Conservation (phyloP, 1,140 invertebrate species). For the Meloidogyne chitwoodi region DNA sequence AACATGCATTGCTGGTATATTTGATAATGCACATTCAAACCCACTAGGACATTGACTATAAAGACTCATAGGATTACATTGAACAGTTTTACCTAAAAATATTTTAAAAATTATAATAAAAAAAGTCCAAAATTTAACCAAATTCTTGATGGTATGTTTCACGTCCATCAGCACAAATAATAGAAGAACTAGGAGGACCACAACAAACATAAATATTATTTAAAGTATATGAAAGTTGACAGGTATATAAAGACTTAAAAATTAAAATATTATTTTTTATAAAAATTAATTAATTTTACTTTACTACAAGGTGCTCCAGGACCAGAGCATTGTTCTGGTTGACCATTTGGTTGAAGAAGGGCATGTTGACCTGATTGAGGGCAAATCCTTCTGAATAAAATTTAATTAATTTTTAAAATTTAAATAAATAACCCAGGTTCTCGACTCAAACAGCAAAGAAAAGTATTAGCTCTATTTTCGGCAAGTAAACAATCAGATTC, state of each 20-base stretch:
- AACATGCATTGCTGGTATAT: slow-evolving; percentile 25
- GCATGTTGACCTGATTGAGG: slow-evolving; percentile 42
- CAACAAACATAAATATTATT: slow-evolving; percentile 36
- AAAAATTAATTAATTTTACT: slow-evolving; percentile 12
- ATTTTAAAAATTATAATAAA: slow-evolving; percentile 6
- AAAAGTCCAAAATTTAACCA: slow-evolving; percentile 17
- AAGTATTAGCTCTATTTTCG: slow-evolving; percentile 37
- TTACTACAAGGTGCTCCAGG: slow-evolving; percentile 35
- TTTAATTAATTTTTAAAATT: not conserved
- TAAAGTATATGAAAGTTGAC: slow-evolving; percentile 38
- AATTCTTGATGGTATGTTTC: slow-evolving; percentile 44
- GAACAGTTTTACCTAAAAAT: slow-evolving; percentile 33
- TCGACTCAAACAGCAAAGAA: slow-evolving; percentile 35
- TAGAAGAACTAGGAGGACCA: slow-evolving; percentile 17
- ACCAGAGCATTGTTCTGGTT: slow-evolving; percentile 33
- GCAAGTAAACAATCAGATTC: slow-evolving; percentile 41
- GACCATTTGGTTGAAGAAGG: slow-evolving; percentile 26
- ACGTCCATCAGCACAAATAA: slow-evolving; percentile 40
- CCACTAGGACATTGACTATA: slow-evolving; percentile 29
- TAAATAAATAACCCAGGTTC: slow-evolving; percentile 11
- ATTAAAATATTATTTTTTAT: not conserved
- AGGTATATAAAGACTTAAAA: slow-evolving; percentile 37
- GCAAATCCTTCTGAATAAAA: slow-evolving; percentile 35
- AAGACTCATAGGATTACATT: slow-evolving; percentile 30
- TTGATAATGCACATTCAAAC: slow-evolving; percentile 40